Base-by-base conservation (phyloP, 2,888 invertebrate species). In the Desoria tigrina region DNA sequence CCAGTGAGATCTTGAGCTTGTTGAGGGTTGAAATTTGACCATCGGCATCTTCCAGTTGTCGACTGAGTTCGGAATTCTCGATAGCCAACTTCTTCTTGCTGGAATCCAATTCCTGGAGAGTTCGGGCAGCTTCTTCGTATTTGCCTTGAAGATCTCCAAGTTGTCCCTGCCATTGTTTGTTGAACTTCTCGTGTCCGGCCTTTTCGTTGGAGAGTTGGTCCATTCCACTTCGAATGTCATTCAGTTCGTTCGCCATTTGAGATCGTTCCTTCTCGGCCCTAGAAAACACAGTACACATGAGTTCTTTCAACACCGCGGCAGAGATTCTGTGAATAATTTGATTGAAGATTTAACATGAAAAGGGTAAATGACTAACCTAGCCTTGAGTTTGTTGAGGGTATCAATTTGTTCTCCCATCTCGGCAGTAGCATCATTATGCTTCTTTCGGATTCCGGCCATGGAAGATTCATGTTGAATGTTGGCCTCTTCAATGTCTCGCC, bases 331-430 rank as follows among this genome's bases (percentile, higher is more conserved):
- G n/a, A n/a, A n/a, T n/a, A n/a, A n/a, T n/a, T n/a, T n/a, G n/a
- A 16, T 21, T 45, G n/a, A 18, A n/a, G n/a, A n/a, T n/a, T n/a
- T n/a, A n/a, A n/a, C n/a, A n/a, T n/a, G n/a, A 45, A 45, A 45
- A 45, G 21, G 21, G 45, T 16, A 39, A 9, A 39, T 11, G 16
- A 39, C 16, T 45, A 21, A 65, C 97, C 95, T 97, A 82, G 94
- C 92, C 87, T 98, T 98, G 82, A 94, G 89, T 84, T 99, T 99
- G 89, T 96, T 96, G 82, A 99, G 90, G 83, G 97, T 95, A 85
- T 99, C 99, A 83, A 99, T 92, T 84, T 99, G 98, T 84, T 99
- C 99, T 78, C 96, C 93, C 92, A 99, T 94, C 85, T 99, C 99
- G 79, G 94, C 92, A 79, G 97, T 94, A 80, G 96, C 92, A 83